Evolutionary conservation across 2,113 vertebrate genomes (phyloP).

Genomic region (Elgaria multicarinata): DNA sequence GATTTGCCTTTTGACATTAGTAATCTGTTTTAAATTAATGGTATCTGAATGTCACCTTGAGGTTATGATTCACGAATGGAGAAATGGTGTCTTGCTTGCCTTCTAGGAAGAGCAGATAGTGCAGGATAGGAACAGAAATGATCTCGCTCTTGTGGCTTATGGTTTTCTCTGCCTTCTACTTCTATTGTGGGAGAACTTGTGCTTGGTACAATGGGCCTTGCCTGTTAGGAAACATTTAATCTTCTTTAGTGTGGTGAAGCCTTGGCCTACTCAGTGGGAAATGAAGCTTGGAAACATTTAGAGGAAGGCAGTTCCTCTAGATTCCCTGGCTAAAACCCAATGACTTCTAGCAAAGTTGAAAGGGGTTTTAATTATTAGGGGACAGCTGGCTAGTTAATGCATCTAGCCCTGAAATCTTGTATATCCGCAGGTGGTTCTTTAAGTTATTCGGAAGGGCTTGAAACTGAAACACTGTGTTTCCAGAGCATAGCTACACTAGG

Average conservation of each 20-base stretch:
- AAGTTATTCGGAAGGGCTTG: neutral
- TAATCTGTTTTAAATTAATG: neutral
- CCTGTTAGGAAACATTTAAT: neutral
- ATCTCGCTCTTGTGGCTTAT: neutral
- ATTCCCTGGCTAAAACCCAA: neutral
- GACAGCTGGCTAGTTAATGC: neutral
- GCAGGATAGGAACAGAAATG: neutral
- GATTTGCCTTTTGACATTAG: neutral
- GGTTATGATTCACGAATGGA: neutral
- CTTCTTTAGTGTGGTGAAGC: neutral
- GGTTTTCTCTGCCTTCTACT: neutral
- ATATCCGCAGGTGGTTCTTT: neutral
- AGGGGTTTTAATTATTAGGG: neutral
- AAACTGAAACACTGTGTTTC: neutral
- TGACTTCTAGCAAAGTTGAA: neutral
- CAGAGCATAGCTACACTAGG: neutral
- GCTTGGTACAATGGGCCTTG: neutral
- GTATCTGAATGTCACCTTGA: constrained; percentile 8
- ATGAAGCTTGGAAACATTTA: neutral
- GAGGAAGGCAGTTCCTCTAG: neutral
- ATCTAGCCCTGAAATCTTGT: neutral
- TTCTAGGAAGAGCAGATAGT: neutral
- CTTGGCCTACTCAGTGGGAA: neutral
- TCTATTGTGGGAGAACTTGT: neutral
- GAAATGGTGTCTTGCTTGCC: neutral